Evolutionary conservation across 2,888 invertebrate genomes (phyloP).

Genomic region (Nezara viridula): DNA sequence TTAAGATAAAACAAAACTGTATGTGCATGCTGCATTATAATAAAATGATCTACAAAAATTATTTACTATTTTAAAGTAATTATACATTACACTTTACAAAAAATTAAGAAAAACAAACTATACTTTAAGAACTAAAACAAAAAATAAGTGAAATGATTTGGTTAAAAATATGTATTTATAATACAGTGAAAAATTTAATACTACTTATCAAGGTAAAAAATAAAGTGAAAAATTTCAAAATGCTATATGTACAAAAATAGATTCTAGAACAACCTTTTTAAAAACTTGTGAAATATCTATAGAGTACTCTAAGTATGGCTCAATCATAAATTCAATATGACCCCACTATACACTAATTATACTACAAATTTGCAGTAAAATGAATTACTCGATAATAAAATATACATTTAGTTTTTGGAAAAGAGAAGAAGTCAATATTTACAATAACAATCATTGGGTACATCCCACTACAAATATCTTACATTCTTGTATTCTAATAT

Average conservation of each 20-base stretch:
- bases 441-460: conserved; percentile 10
- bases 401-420: conserved; percentile 42
- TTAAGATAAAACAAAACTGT: not conserved
- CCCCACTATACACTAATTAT: conserved; percentile 45
- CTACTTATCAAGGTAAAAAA: conserved; percentile 48
- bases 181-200: conserved; percentile 41
- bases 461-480: not conserved
- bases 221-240: conserved; percentile 47
- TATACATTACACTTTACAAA: not conserved
- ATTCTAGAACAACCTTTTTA: conserved; percentile 53
- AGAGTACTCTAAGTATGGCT: conserved; percentile 52
- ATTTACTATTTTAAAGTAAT: conserved; percentile 8
- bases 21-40: not conserved
- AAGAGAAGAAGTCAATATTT: conserved; percentile 28
- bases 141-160: not conserved
- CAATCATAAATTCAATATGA: conserved; percentile 30
- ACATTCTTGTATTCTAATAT: not conserved
- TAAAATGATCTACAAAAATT: not conserved
- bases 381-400: conserved; percentile 52
- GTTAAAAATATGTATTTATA: conserved; percentile 29
- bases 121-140: not conserved
- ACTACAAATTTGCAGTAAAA: conserved; percentile 21
- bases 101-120: not conserved
- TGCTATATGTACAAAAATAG: conserved; percentile 55
- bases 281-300: conserved; percentile 53